Conservation (phyloP, 1,140 invertebrate species). For the Chelonus insularis region DNA sequence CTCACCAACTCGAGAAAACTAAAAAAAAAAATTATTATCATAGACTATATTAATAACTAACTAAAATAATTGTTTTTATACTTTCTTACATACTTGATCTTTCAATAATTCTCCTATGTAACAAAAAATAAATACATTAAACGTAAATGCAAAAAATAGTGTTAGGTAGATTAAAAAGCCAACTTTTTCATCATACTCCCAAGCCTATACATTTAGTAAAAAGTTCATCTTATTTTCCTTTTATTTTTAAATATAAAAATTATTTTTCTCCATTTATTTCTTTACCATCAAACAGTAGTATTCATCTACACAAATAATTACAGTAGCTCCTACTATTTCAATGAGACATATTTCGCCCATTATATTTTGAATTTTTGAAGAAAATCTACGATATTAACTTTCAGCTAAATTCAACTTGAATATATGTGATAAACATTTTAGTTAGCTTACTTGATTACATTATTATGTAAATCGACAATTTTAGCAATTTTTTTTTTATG, state of each 20-base stretch:
- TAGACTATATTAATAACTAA: not conserved
- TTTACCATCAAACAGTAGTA: conserved; percentile 7
- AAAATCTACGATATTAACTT: not conserved
- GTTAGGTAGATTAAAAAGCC: conserved; percentile 18
- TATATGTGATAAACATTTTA: not conserved
- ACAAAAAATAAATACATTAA: conserved; percentile 40
- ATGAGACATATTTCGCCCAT: conserved; percentile 19
- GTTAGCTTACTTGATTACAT: not conserved
- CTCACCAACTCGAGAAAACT: conserved; percentile 20
- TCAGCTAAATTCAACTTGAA: not conserved
- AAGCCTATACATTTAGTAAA: conserved; percentile 34
- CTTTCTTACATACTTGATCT: conserved; percentile 30
- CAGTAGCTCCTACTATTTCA: not conserved
- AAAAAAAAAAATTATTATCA: not conserved
- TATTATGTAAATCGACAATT: conserved; percentile 8
- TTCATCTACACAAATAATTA: not conserved
- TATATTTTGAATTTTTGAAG: not conserved
- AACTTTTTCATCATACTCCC: conserved; percentile 14
- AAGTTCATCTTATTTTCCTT: too few species aligned
- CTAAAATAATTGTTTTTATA: too few species aligned
- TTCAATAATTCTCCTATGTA: conserved; percentile 39
- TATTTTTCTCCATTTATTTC: not conserved
- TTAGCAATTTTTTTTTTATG: not conserved
- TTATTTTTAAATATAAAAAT: too few species aligned
- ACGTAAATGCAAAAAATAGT: conserved; percentile 20